These are phyloP conservation scores for Lepisosteus oculatus DNA, from an alignment of 2,113 vertebrate genomes.

Conservation along the genomic window DNA sequence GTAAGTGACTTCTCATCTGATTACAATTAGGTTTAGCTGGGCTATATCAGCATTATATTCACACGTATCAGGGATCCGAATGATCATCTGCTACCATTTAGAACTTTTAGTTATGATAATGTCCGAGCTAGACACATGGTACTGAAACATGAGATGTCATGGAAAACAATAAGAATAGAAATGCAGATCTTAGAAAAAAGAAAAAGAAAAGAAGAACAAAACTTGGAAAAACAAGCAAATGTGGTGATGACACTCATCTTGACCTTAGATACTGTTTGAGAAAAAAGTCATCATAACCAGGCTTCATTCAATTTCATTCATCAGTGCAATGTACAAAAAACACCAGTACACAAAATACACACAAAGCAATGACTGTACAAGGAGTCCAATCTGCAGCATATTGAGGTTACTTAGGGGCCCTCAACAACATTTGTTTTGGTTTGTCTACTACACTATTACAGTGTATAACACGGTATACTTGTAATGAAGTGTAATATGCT, in stretches of 20 bases:
- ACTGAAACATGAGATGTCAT: constrained; percentile 39
- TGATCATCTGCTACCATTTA: constrained; percentile 26
- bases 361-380: constrained; percentile 31
- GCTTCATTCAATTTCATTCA: constrained; percentile 72
- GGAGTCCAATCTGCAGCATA: neutral
- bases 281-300: constrained; percentile 36
- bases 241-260: constrained; percentile 18
- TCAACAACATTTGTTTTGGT: too few species aligned
- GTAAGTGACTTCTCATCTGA: constrained; percentile 34
- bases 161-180: constrained; percentile 33
- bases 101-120: constrained; percentile 42
- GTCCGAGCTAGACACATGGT: constrained; percentile 32
- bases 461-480: too few species aligned
- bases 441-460: too few species aligned
- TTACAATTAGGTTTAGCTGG: constrained; percentile 49
- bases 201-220: constrained; percentile 6
- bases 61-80: constrained; percentile 33
- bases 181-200: constrained; percentile 11
- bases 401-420: neutral
- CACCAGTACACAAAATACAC: constrained; percentile 39
- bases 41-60: constrained; percentile 41
- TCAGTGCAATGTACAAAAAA: constrained; percentile 49
- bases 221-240: constrained; percentile 25
- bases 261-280: neutral
- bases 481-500: too few species aligned